Evolutionary conservation across 1,140 invertebrate species (phyloP).

Genomic region (Apis dorsata): DNA sequence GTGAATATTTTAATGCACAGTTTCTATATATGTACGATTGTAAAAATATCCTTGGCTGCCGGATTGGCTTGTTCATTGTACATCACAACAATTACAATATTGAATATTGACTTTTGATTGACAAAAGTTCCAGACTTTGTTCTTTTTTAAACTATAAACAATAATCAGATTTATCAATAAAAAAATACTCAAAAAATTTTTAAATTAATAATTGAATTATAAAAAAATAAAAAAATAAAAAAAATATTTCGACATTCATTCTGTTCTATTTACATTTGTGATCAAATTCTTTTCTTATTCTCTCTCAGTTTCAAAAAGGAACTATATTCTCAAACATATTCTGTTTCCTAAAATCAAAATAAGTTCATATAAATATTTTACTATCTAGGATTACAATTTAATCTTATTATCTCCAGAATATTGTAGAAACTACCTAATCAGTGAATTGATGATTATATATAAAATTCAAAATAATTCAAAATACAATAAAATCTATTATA

Average conservation of each 20-base stretch:
- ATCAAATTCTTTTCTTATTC: not conserved
- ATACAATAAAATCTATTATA: not conserved
- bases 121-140: not conserved
- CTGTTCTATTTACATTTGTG: not conserved
- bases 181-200: not conserved
- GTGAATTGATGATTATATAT: not conserved
- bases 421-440: not conserved
- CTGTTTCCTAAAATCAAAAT: not conserved
- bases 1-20: not conserved
- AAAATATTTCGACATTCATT: not conserved
- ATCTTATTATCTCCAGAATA: not conserved
- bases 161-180: not conserved
- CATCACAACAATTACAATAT: conserved; percentile 26
- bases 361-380: not conserved
- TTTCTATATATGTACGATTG: not conserved
- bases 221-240: no score
- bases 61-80: not conserved
- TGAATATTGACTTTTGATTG: not conserved
- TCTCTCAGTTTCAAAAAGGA: not conserved
- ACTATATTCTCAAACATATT: not conserved
- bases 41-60: conserved; percentile 54
- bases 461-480: not conserved
- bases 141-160: not conserved
- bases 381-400: not conserved
- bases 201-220: no score